Conservation (phyloP, 2,797 vertebrate species). For the Centroberyx gerrardi region DNA sequence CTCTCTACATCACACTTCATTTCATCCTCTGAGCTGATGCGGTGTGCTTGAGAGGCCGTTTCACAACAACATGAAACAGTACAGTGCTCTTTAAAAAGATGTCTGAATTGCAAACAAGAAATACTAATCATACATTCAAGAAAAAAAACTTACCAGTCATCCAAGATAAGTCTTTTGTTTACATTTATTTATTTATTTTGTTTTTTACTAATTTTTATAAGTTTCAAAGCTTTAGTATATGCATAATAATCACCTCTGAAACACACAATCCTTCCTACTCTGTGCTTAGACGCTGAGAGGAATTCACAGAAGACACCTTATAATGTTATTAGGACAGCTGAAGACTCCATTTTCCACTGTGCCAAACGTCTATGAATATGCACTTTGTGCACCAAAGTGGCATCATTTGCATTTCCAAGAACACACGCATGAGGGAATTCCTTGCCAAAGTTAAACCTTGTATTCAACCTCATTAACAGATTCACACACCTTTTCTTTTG, state of each 20-base stretch:
- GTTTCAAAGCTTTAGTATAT: conserved; percentile 31
- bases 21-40: conserved; percentile 19
- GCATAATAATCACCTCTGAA: conserved; percentile 55
- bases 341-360: conserved; percentile 54
- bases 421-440: conserved; percentile 62
- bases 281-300: conserved; percentile 53
- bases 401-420: conserved; percentile 74
- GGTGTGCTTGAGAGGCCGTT: conserved; percentile 13
- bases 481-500: conserved; percentile 30
- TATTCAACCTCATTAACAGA: conserved; percentile 68
- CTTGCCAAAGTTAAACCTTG: conserved; percentile 46
- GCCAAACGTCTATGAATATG: conserved; percentile 64
- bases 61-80: conserved; percentile 16
- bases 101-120: conserved; percentile 35
- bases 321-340: conserved; percentile 58
- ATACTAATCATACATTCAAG: conserved; percentile 57
- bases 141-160: conserved; percentile 1
- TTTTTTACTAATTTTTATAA: no score
- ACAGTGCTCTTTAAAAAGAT: conserved; percentile 34
- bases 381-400: conserved; percentile 28
- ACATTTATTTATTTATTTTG: conserved; percentile 53
- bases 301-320: conserved; percentile 49
- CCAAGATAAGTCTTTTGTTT: conserved; percentile 11
- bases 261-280: conserved; percentile 51
- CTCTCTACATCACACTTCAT: background rate